Evolutionary conservation across 2,113 vertebrate species (phyloP), one percentile per base, ranked within the genome.

Genomic region (Channa maculata): DNA sequence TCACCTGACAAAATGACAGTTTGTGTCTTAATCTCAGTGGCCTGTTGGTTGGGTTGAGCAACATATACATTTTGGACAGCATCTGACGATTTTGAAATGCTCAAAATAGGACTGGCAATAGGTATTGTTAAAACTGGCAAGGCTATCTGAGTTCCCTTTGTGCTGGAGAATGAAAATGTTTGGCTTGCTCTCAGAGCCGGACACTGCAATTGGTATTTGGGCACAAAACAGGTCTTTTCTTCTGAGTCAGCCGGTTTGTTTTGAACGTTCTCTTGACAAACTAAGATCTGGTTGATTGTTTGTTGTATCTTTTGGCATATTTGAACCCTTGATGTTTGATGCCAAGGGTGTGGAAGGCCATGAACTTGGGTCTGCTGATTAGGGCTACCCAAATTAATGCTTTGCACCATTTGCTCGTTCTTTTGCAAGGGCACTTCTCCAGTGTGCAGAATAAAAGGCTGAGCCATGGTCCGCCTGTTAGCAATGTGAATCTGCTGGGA

Each of bases 181-280:
- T 96, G 95, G 84, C 91, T 92, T 53, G 94, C 50, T 83, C 94
- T 92, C 5, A 94, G 70, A 7, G 93, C 85, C 43, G 94, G 93
- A 92, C 95, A 94, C 52, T 95, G 95, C 54, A 99, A 88, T 3
- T 99, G 97, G 84, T 99, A 99, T 89, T 98, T 98, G 1, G 98
- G 98, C 89, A 96, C 94, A 90, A 96, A 97, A 60, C 67, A 75
- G 70, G 89, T 91, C 37, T 83, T 91, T 55, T 91, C 86, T 58
- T 93, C 81, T 3, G 63, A 59, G 48, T 93, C 82, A 46, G 88
- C 15, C n/a, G 71, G 53, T 68, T 90, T 74, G 44, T 85, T 93
- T 74, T 79, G 77, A 70, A 86, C 78, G 66, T 91, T 91, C n/a
- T 83, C 90, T 10, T 91, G 94, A 63, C 81, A 46, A 34, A 93